These are phyloP conservation scores for Anolis sagrei DNA, from an alignment of 2,113 vertebrate genomes.

Conservation along the genomic window DNA sequence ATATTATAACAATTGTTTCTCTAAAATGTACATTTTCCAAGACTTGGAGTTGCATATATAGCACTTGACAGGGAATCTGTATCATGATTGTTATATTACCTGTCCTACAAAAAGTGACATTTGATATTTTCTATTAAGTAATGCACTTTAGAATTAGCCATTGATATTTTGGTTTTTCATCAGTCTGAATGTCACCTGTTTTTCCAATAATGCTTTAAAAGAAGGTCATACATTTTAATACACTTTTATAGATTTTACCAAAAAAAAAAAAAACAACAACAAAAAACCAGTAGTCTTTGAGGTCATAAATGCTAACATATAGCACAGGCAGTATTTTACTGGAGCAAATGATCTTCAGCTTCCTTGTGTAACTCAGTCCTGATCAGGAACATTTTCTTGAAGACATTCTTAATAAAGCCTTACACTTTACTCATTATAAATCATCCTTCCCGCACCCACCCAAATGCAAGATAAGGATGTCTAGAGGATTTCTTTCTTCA, in stretches of 20 bases:
- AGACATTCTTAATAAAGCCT: neutral
- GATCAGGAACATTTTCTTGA: neutral
- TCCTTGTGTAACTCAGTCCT: neutral
- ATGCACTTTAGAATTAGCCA: slow-evolving; percentile 23
- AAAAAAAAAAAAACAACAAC: no score
- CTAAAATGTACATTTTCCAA: slow-evolving; percentile 18
- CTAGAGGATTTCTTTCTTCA: no score
- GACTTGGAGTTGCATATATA: neutral
- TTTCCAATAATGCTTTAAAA: neutral
- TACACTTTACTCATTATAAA: no score
- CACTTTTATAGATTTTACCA: neutral
- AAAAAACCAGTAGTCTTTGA: neutral
- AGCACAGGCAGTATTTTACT: neutral
- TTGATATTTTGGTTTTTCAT: slow-evolving; percentile 4
- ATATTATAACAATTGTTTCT: neutral
- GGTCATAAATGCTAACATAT: neutral
- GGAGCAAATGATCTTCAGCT: neutral
- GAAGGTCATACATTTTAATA: neutral
- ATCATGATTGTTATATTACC: slow-evolving; percentile 2
- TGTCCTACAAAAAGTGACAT: slow-evolving; percentile 12
- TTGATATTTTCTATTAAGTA: neutral
- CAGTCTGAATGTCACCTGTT: neutral
- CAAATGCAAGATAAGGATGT: no score
- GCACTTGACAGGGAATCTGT: neutral
- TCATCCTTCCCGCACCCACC: no score